phyloP scores from a whole-genome alignment of 2,113 vertebrate genomes.

The Ctenodactylus gundi region DNA sequence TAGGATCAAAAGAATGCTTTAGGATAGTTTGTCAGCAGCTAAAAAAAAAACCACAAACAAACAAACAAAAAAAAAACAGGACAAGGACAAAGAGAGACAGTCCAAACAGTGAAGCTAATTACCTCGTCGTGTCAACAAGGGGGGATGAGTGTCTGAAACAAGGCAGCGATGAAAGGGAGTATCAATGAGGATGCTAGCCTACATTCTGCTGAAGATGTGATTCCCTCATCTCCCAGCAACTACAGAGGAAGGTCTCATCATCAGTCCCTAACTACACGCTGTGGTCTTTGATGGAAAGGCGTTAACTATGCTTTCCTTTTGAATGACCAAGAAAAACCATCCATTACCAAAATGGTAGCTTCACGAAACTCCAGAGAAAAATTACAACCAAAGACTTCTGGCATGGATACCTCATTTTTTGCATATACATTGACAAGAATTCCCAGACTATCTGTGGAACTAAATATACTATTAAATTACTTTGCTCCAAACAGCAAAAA shows the following conservation, averaged over 20 bases:
- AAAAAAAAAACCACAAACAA: no score
- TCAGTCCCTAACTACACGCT: neutral
- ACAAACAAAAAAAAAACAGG: no score
- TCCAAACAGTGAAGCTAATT: neutral
- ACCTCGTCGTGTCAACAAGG: neutral
- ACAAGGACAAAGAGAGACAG: neutral
- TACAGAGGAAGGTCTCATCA: neutral
- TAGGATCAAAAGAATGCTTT: neutral
- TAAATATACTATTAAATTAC: neutral
- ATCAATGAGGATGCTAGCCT: neutral
- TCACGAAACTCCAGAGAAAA: neutral
- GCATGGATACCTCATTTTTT: neutral
- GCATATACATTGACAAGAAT: neutral
- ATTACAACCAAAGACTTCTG: neutral
- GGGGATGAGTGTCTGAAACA: neutral
- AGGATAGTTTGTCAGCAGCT: no score
- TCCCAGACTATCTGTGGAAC: neutral
- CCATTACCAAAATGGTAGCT: neutral
- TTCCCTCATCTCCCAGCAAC: neutral
- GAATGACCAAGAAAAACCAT: neutral
- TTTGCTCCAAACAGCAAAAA: neutral
- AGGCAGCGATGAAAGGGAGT: neutral
- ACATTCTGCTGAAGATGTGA: neutral
- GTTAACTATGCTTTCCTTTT: neutral
- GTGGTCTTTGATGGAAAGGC: neutral